Conservation (phyloP, 2,888 invertebrate genomes). For the Toxonevra muliebris region DNA sequence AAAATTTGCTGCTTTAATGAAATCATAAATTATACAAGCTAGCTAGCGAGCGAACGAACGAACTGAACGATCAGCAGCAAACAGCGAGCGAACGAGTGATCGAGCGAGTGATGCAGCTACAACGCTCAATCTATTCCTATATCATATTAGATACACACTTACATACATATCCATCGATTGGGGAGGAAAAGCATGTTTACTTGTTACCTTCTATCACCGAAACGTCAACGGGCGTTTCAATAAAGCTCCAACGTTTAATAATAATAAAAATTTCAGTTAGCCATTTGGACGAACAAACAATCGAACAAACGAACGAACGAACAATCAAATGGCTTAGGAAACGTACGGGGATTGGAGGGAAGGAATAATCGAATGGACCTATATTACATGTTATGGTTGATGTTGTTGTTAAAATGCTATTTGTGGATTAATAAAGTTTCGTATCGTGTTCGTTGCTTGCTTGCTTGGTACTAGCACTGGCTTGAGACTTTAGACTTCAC, state of each 20-base stretch:
- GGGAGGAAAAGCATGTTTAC: too few species aligned
- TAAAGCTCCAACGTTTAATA: constrained; percentile 24
- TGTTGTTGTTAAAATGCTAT: constrained; percentile 30
- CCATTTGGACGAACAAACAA: not conserved
- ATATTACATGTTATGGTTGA: not conserved
- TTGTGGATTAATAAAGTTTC: constrained; percentile 32
- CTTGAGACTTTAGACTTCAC: constrained; percentile 30
- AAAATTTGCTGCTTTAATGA: constrained; percentile 62
- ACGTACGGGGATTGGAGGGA: not conserved
- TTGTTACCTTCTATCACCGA: constrained; percentile 30
- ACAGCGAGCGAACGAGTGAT: too few species aligned
- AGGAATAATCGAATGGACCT: not conserved
- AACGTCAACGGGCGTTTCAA: constrained; percentile 38
- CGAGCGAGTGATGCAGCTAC: too few species aligned
- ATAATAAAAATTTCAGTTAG: constrained; percentile 21
- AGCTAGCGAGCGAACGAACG: not conserved
- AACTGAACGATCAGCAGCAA: too few species aligned
- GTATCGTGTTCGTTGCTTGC: constrained; percentile 29
- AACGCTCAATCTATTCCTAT: too few species aligned
- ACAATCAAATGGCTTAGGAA: not conserved
- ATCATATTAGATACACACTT: too few species aligned
- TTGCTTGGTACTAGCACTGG: constrained; percentile 12
- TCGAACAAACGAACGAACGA: not conserved
- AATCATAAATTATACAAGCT: constrained; percentile 58
- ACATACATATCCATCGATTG: too few species aligned